A percentile compares a stretch with the other conserved stretches of the same genome.
phyloP scores from a whole-genome alignment of 2,888 invertebrate species.

The Aporophyla nigra region DNA sequence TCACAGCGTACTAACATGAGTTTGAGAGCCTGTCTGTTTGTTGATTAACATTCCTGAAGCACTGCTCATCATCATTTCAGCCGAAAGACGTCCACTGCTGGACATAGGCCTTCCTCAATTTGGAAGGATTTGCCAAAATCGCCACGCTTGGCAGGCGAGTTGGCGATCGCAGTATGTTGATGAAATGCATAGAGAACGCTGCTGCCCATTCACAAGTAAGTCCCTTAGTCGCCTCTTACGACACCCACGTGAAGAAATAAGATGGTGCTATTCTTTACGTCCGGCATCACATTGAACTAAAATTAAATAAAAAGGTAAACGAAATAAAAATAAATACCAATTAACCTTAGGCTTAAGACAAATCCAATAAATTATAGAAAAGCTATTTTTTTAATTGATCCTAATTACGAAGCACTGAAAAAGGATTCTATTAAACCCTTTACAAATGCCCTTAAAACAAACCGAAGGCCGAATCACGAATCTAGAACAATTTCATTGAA shows the following conservation, averaged over 20 bases:
- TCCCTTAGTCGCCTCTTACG: no score
- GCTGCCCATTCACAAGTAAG: no score
- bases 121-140: no score
- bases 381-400: neutral
- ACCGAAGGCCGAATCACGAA: neutral
- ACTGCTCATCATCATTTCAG: no score
- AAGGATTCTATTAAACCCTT: neutral
- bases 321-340: neutral
- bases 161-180: no score
- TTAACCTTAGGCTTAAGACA: neutral
- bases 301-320: neutral
- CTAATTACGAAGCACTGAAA: neutral
- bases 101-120: no score
- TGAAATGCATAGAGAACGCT: no score
- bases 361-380: conserved; percentile 12
- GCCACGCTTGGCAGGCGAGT: no score
- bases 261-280: no score
- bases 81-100: no score
- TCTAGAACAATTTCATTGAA: conserved; percentile 1
- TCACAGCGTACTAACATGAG: neutral
- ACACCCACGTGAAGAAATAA: no score
- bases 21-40: neutral
- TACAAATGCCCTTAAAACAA: neutral
- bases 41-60: neutral
- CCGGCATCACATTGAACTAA: no score